Base-by-base conservation (phyloP, 2,888 invertebrate species). In the Ichneumon xanthorius region DNA sequence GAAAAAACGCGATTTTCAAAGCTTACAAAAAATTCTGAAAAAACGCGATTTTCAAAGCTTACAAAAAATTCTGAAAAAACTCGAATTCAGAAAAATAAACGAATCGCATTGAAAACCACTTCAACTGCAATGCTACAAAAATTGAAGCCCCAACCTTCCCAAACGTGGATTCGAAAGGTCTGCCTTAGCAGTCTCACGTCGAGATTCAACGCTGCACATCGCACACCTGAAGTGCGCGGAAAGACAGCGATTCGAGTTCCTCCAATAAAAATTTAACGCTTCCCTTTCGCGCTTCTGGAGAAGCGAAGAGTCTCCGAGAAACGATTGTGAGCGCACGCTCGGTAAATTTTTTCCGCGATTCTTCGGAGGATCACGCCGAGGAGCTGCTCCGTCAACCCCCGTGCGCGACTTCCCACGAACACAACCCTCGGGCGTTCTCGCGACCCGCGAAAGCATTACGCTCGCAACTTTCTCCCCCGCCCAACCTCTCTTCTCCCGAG, bases 381-480 rank as follows among this genome's bases (percentile, higher is more conserved):
- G 50, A 5, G 22, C 19, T 40, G 30, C 70, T 11, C 3, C 63
- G 19, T 19, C 67, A 16, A 53, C 16, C 22, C 37, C 6, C 11
- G 73, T 26, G 37, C 9, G 45, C 33, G 40, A 48, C 30, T 58
- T 40, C 37, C 68, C 37, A n/a, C 73, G 63, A 45, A 50, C 67
- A 68, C 67, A 78, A 73, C 77, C 83, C 83, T 82, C 61, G 77
- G 82, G 73, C 80, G 68, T 68, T 81, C 83, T 85, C 82, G 71
- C 83, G 71, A 81, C 72, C 72, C 82, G 70, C 72, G 71, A 67
- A 30, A 63, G 61, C 86, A 82, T 80, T 83, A 86, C 80, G 68
- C 79, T 79, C 80, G 82, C 77, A 86, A 86, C 86, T 86, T 86
- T 87, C 87, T 87, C 85, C 79, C 19, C 30, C 33, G 16, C 82